These are phyloP conservation scores for Hymenochirus boettgeri DNA, from an alignment of 2,113 vertebrate genomes.

Conservation along the genomic window DNA sequence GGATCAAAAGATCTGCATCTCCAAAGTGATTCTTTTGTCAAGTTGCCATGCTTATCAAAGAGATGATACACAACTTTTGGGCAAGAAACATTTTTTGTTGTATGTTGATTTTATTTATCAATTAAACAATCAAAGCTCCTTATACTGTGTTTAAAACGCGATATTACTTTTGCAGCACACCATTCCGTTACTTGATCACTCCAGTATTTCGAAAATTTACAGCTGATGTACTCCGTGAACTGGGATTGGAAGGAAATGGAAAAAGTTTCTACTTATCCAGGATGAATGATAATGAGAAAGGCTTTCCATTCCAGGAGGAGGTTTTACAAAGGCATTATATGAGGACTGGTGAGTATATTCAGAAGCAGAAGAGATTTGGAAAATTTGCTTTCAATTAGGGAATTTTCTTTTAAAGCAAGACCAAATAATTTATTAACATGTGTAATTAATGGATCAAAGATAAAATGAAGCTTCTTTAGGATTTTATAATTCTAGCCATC, in stretches of 20 bases:
- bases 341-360: conserved; percentile 77
- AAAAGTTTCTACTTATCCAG: conserved; percentile 69
- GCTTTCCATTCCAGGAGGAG: conserved; percentile 84
- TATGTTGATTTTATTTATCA: conserved; percentile 53
- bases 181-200: conserved; percentile 79
- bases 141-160: too few species aligned
- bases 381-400: too few species aligned
- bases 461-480: too few species aligned
- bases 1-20: conserved; percentile 79
- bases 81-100: too few species aligned
- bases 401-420: too few species aligned
- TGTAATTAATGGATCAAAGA: too few species aligned
- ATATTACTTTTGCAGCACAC: conserved; percentile 63
- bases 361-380: too few species aligned
- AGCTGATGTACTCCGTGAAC: conserved; percentile 61
- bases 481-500: too few species aligned
- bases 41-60: conserved; percentile 89
- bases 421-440: too few species aligned
- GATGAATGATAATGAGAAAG: conserved; percentile 68
- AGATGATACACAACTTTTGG: conserved; percentile 79
- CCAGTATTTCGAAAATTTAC: conserved; percentile 66
- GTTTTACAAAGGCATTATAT: conserved; percentile 84
- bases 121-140: too few species aligned
- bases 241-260: conserved; percentile 91
- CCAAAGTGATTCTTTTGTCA: conserved; percentile 76